Percentiles rank a stretch among this genome's conserved stretches.
Conservation (phyloP, 2,113 vertebrate species). For the Panthera uncia region DNA sequence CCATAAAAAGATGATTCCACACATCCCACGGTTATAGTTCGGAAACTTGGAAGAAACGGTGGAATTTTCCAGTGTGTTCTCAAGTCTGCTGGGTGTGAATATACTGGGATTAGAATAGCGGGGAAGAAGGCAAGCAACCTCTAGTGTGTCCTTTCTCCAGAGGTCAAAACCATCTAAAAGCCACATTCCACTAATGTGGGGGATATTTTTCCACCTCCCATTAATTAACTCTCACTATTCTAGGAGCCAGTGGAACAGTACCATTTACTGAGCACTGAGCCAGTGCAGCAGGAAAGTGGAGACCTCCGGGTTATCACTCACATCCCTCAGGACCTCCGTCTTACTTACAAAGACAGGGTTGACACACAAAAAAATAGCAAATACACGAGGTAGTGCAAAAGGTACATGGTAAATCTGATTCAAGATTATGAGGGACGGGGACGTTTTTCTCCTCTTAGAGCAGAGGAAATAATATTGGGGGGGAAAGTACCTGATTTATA, state of each 20-base stretch:
- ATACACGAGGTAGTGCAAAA: not conserved
- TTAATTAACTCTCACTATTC: constrained; percentile 25
- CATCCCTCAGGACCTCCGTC: accelerated
- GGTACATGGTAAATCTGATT: not conserved
- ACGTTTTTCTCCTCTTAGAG: not conserved
- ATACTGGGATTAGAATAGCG: not conserved
- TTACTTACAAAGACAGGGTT: not conserved
- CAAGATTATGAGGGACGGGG: not conserved
- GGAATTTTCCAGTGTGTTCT: not conserved
- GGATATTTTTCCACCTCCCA: not conserved
- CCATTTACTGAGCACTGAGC: not conserved
- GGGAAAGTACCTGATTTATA: not conserved
- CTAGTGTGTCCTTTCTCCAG: not conserved
- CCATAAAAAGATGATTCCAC: not conserved
- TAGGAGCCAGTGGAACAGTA: not conserved
- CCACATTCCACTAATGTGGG: not conserved
- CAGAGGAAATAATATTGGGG: not conserved
- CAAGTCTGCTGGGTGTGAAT: not conserved
- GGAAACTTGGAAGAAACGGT: not conserved
- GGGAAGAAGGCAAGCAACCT: not conserved
- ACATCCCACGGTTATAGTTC: not conserved
- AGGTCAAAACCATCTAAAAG: constrained; percentile 16
- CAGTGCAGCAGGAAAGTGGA: not conserved
- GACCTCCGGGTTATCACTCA: not conserved
- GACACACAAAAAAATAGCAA: not conserved